These are phyloP conservation scores for Stegana nigrithorax DNA, from an alignment of 2,888 invertebrate genomes.

Conservation along the genomic window DNA sequence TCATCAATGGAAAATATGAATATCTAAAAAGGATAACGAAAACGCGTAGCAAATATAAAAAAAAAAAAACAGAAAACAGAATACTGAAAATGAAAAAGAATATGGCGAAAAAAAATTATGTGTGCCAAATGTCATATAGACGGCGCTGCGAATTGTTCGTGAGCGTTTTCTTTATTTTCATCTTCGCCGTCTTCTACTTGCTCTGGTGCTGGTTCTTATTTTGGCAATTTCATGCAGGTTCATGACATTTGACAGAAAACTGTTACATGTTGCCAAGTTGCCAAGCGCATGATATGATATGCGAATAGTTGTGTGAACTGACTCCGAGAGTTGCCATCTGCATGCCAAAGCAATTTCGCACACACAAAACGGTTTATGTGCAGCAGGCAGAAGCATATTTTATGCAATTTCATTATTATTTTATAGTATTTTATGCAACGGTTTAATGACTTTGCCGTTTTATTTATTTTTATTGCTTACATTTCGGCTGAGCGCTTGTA, in stretches of 20 bases:
- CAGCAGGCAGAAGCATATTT: too few species aligned
- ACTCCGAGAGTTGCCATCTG: too few species aligned
- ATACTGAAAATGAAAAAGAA: not conserved
- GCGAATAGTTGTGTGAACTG: too few species aligned
- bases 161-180: not conserved
- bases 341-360: too few species aligned
- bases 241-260: constrained; percentile 29
- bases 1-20: constrained; percentile 59
- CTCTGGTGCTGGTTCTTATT: not conserved
- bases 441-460: not conserved
- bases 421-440: too few species aligned
- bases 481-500: constrained; percentile 47
- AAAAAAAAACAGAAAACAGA: constrained; percentile 22
- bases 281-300: too few species aligned
- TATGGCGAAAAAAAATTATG: not conserved
- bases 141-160: not conserved
- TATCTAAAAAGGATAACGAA: constrained; percentile 59
- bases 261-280: too few species aligned
- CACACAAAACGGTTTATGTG: too few species aligned
- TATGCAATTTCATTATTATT: too few species aligned
- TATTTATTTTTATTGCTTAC: constrained; percentile 35
- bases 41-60: constrained; percentile 26
- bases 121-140: too few species aligned
- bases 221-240: not conserved
- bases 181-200: not conserved